These are phyloP conservation scores for Idaea straminata DNA, from an alignment of 2,888 invertebrate genomes.

Conservation along the genomic window DNA sequence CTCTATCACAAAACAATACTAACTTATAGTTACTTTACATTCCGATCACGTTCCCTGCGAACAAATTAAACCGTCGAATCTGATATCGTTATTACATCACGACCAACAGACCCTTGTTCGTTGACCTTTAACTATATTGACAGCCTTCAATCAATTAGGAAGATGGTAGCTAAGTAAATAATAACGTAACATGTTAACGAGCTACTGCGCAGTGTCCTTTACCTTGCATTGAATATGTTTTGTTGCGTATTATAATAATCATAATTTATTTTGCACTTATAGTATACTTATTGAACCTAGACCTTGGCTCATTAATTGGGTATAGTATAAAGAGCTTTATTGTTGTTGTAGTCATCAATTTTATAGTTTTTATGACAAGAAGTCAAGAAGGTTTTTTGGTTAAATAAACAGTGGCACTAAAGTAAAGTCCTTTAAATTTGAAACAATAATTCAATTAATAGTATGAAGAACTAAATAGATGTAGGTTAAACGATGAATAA, in stretches of 20 bases:
- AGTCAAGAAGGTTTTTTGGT: too few relatives aligned
- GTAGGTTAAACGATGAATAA: not conserved
- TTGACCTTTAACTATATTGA: constrained; percentile 4
- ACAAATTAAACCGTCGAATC: constrained; percentile 20
- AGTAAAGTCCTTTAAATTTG: too few relatives aligned
- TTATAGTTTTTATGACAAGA: too few relatives aligned
- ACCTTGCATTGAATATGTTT: too few relatives aligned
- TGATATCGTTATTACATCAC: constrained; percentile 14
- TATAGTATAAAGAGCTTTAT: not conserved
- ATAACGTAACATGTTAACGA: too few relatives aligned
- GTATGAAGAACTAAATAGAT: too few relatives aligned
- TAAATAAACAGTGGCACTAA: too few relatives aligned
- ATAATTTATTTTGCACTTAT: constrained; percentile 1
- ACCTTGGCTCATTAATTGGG: not conserved
- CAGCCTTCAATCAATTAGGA: constrained; percentile 3
- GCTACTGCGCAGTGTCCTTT: too few relatives aligned
- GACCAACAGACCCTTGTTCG: constrained; percentile 3
- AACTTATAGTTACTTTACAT: constrained; percentile 21
- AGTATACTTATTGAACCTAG: not conserved
- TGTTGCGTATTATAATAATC: constrained; percentile 1
- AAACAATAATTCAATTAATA: too few relatives aligned
- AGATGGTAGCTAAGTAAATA: not conserved
- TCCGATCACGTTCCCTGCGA: constrained; percentile 29
- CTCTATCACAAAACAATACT: constrained; percentile 21
- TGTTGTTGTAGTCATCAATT: too few relatives aligned